A percentile compares a stretch with the other conserved stretches of the same genome.
These are phyloP conservation scores for Isurus oxyrinchus DNA, from an alignment of 2,113 vertebrate species.

Conservation along the genomic window DNA sequence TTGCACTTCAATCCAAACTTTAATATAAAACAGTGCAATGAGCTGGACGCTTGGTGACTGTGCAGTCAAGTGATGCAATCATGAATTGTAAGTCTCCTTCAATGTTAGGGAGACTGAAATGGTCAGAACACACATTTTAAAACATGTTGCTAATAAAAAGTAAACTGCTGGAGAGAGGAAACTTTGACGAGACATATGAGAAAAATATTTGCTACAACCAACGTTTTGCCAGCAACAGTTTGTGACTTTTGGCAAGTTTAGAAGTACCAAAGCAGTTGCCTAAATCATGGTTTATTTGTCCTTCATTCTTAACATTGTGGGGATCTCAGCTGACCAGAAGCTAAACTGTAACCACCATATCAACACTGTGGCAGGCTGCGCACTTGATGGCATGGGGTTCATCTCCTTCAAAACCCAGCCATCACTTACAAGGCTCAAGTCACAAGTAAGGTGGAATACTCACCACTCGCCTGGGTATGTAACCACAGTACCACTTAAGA, in stretches of 20 bases:
- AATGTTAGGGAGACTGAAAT: not conserved
- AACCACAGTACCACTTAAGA: not conserved
- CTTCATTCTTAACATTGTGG: not conserved
- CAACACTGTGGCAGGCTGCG: not conserved
- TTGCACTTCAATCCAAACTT: not conserved
- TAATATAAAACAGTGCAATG: not conserved
- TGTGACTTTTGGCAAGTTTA: not conserved
- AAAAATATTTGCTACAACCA: not conserved
- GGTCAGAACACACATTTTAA: not conserved
- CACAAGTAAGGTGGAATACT: not conserved
- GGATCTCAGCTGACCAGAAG: not conserved
- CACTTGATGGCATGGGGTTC: not conserved
- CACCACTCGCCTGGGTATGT: not conserved
- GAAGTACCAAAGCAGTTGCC: not conserved
- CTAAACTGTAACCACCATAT: not conserved
- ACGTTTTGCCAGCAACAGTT: not conserved
- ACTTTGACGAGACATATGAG: not conserved
- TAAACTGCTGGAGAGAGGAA: not conserved
- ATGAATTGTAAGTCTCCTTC: not conserved
- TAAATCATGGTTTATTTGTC: not conserved
- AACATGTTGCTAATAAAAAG: not conserved
- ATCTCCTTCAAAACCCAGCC: not conserved
- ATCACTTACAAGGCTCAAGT: not conserved
- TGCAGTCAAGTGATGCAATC: not conserved
- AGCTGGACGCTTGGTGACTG: not conserved